Evolutionary conservation across 2,888 invertebrate species (phyloP).

Genomic region (Drosophila ustulata): DNA sequence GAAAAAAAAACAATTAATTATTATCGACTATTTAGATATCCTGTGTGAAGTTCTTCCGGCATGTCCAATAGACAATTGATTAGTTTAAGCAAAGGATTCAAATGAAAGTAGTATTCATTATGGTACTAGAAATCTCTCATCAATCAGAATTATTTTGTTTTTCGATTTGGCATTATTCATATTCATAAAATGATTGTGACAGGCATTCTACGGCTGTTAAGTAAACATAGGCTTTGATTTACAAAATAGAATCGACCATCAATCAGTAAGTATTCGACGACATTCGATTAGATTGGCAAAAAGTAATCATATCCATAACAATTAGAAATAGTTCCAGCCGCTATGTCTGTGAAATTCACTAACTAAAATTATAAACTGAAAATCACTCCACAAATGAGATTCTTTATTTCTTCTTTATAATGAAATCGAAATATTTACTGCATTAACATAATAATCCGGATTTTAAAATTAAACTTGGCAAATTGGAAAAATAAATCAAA

Average conservation of each 20-base stretch:
- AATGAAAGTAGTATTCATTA: not conserved
- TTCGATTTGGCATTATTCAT: not conserved
- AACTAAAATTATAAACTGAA: not conserved
- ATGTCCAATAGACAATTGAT: not conserved
- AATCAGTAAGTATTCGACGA: not conserved
- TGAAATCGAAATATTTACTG: too few relatives aligned
- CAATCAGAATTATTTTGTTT: slow-evolving; percentile 1
- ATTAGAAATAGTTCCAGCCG: not conserved
- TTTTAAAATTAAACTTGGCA: too few relatives aligned
- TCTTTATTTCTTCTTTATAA: too few relatives aligned
- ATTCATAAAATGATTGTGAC: not conserved
- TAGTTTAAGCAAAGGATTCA: not conserved
- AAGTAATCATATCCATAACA: slow-evolving; percentile 1
- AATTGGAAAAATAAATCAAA: too few relatives aligned
- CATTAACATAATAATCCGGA: too few relatives aligned
- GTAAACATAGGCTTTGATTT: not conserved
- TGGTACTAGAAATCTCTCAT: not conserved
- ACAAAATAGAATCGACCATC: not conserved
- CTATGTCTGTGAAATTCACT: not conserved
- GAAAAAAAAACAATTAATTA: slow-evolving; percentile 2
- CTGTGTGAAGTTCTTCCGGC: not conserved
- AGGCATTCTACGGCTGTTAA: not conserved
- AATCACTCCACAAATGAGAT: too few relatives aligned
- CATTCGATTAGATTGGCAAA: slow-evolving; percentile 1
- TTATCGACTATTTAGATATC: slow-evolving; percentile 3